Percentiles rank a stretch among this genome's conserved stretches.
Evolutionary conservation across 2,888 invertebrate species (phyloP).

Genomic region (Tridacna crocea): DNA sequence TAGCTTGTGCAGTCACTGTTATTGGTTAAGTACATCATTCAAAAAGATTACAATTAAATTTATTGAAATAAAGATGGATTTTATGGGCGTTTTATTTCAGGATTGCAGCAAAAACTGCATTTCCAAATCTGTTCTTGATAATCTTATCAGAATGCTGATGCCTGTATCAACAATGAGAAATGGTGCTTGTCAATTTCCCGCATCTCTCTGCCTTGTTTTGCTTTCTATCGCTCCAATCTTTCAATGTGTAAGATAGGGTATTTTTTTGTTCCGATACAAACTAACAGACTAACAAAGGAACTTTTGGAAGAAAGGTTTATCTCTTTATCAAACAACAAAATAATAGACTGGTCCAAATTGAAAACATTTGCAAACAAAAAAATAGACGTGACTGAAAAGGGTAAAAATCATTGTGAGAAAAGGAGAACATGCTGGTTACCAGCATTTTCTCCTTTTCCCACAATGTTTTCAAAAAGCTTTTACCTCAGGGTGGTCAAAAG

Average conservation of each 20-base stretch:
- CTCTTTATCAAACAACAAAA: not conserved
- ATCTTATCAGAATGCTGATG: constrained; percentile 9
- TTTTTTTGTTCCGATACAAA: constrained; percentile 8
- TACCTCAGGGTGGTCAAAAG: no score
- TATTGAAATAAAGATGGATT: constrained; percentile 2
- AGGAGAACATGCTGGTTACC: no score
- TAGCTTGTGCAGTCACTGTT: no score
- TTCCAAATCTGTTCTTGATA: not conserved
- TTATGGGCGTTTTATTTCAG: no score
- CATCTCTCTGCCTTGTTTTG: not conserved
- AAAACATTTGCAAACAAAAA: no score
- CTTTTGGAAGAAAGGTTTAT: not conserved
- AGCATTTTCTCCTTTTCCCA: no score
- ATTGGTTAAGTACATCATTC: no score
- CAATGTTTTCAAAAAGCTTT: no score
- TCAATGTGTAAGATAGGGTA: not conserved
- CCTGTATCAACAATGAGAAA: constrained; percentile 17
- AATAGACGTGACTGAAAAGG: not conserved
- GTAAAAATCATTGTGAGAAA: not conserved
- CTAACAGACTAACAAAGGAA: not conserved
- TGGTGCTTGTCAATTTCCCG: constrained; percentile 19
- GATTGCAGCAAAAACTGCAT: constrained; percentile 13
- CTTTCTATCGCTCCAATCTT: constrained; percentile 3
- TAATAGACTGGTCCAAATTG: not conserved
- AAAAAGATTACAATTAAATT: constrained; percentile 6